Percentiles rank a stretch among this genome's conserved stretches.
Conservation (phyloP, 2,888 invertebrate genomes). For the Oithona nana region DNA sequence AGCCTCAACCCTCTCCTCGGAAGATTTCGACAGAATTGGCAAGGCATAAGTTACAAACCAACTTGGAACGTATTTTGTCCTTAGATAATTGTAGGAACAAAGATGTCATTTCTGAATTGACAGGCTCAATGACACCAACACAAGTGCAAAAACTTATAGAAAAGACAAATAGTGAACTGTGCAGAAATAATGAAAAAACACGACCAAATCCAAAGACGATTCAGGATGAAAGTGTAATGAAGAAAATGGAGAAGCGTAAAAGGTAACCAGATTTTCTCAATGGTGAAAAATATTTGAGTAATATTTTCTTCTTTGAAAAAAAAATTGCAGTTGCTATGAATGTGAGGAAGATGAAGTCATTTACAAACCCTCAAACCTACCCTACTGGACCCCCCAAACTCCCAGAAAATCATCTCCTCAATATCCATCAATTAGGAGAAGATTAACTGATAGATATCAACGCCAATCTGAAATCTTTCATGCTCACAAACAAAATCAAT, state of each 20-base stretch:
- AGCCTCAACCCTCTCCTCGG: not conserved
- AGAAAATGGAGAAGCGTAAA: too few species aligned
- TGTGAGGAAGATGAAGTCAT: not conserved
- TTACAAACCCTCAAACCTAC: not conserved
- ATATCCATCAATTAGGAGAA: not conserved
- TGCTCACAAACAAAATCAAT: not conserved
- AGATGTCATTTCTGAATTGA: not conserved
- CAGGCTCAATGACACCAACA: not conserved
- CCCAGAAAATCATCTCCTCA: not conserved
- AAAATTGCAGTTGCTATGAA: not conserved
- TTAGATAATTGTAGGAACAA: not conserved
- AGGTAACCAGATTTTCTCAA: too few species aligned
- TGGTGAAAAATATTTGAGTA: too few species aligned
- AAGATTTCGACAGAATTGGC: not conserved
- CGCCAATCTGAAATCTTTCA: not conserved
- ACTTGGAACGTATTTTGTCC: not conserved
- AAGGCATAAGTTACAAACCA: not conserved
- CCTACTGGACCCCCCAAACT: not conserved
- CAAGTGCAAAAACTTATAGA: not conserved
- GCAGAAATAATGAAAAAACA: not conserved
- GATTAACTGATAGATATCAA: not conserved
- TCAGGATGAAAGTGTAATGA: too few species aligned
- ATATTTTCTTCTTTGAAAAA: too few species aligned
- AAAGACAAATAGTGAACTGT: not conserved
- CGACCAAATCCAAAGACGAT: not conserved